Percentiles rank a stretch among this genome's conserved stretches.
phyloP scores from a whole-genome alignment of 2,888 invertebrate species.

The Phalera bucephala region DNA sequence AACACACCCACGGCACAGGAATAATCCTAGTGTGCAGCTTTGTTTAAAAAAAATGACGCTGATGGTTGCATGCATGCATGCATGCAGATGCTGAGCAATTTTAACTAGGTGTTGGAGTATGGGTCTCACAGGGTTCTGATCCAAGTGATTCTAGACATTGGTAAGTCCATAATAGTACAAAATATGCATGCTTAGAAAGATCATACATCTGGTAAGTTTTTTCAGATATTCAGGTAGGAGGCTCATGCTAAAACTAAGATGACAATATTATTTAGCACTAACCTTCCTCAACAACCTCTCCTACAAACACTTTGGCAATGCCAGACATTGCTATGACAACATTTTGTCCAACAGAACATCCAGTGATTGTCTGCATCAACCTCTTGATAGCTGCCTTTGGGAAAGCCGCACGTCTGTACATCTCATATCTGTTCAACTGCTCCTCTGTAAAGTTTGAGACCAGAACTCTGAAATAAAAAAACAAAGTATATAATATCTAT shows the following conservation, averaged over 20 bases:
- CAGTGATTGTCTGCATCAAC: constrained; percentile 98
- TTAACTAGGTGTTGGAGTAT: too few species aligned
- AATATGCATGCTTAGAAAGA: too few species aligned
- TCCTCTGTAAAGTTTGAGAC: constrained; percentile 99
- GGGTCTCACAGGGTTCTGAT: too few species aligned
- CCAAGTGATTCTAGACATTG: too few species aligned
- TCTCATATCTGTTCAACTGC: constrained; percentile 98
- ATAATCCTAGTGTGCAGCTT: too few species aligned
- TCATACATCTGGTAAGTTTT: too few species aligned
- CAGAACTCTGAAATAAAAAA: constrained; percentile 88
- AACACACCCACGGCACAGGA: too few species aligned
- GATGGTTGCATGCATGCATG: too few species aligned
- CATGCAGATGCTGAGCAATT: too few species aligned
- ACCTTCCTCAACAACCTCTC: constrained; percentile 99
- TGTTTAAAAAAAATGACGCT: too few species aligned
- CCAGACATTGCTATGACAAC: constrained; percentile 99
- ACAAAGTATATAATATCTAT: neutral
- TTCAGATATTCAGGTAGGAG: too few species aligned
- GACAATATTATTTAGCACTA: constrained; percentile 24
- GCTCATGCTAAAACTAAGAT: neutral
- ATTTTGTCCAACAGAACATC: constrained; percentile 98
- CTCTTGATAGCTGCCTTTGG: constrained; percentile 98
- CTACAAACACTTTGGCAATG: constrained; percentile 99
- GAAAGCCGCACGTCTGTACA: constrained; percentile 98
- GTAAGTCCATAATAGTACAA: too few species aligned